Evolutionary conservation across 2,888 invertebrate genomes (phyloP), one percentile per base, ranked within the genome.

Genomic region (Embidobia sp.): DNA sequence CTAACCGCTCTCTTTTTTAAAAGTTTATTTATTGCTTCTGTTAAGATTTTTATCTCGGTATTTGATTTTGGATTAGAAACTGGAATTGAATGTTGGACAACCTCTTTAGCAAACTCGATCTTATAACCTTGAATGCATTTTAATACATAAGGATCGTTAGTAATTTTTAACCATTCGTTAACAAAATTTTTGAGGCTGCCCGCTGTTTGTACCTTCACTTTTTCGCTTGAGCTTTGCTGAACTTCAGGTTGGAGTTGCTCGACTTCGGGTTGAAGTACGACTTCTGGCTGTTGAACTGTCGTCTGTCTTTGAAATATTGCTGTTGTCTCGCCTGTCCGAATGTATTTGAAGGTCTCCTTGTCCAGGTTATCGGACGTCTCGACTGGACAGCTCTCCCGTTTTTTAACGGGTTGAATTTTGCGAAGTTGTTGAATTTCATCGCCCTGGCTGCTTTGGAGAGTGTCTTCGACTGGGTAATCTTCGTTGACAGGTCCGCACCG

Each of bases 121-220:
- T 37, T 48, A 31, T 55, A 67, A n/a, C 67, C 67, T 27, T 44
- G 8, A 4, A 67, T 7, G 10, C 46, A 55, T 4, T 13, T 7
- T 7, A 46, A 7, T 1, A 46, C 46, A 27, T 55, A 67, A 1
- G 4, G n/a, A 16, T 67, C 55, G n/a, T 16, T 26, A 16, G 69
- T 69, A 0, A 76, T 57, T 3, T 51, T 27, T 35, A 22, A 13
- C 59, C 64, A 76, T 15, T 11, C 40, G 13, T 27, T 16, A 10
- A 27, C 3, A 35, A 49, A 35, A 59, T 27, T 8, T 22, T 49
- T 26, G 8, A 76, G 46, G 11, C 40, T 29, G 16, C 42, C 77
- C n/a, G 72, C 29, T 6, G n/a, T 26, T 18, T 42, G 33, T 73
- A 66, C 57, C 49, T 73, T 35, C 44, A 49, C n/a, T 29, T 42